Evolutionary conservation across 2,113 vertebrate genomes (phyloP).

Genomic region (Nycticorax nycticorax): DNA sequence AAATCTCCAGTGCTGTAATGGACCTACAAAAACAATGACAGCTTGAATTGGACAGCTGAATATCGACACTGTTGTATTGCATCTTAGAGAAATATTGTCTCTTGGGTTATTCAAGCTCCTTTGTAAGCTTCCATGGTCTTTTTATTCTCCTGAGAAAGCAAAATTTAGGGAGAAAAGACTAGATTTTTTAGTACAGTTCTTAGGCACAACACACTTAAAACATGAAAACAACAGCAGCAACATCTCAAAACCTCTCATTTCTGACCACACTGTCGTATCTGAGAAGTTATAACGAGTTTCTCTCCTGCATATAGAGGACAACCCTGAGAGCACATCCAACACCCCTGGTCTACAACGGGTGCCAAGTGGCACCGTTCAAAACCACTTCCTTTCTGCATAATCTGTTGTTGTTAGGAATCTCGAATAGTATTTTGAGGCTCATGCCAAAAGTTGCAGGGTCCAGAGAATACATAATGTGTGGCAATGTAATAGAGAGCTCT

Average conservation of each 20-base stretch:
- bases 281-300: not conserved
- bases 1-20: not conserved
- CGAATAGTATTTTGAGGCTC: not conserved
- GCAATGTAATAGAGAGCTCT: not conserved
- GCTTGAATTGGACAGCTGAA: slow-evolving; percentile 22
- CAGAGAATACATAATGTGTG: not conserved
- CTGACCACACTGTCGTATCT: not conserved
- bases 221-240: not conserved
- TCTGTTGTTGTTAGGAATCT: not conserved
- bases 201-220: not conserved
- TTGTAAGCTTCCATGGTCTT: not conserved
- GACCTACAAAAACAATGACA: not conserved
- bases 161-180: not conserved
- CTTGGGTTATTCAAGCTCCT: not conserved
- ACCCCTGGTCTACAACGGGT: accelerated
- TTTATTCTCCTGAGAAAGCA: not conserved
- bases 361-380: not conserved
- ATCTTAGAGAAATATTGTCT: not conserved
- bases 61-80: not conserved
- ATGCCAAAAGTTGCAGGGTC: not conserved
- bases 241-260: not conserved
- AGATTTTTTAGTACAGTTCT: not conserved
- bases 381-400: not conserved
- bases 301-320: not conserved
- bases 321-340: not conserved